A percentile compares a stretch with the other conserved stretches of the same genome.
These are phyloP conservation scores for Chesias legatella DNA, from an alignment of 2,888 invertebrate species.

Conservation along the genomic window DNA sequence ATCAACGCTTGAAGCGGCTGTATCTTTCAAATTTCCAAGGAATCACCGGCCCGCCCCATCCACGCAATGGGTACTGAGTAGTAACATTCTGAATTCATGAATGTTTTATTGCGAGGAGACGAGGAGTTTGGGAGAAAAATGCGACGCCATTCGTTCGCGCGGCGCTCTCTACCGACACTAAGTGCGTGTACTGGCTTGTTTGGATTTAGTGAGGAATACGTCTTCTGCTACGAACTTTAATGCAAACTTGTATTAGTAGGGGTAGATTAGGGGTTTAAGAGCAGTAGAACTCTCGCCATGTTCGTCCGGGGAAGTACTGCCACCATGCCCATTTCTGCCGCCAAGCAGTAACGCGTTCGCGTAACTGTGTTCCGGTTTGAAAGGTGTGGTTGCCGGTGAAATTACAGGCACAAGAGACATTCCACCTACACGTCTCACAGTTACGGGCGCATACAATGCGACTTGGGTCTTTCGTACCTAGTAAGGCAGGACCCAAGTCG, in stretches of 20 bases:
- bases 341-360: no score
- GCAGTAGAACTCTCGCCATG: no score
- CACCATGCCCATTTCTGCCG: no score
- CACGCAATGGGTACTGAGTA: conserved; percentile 54
- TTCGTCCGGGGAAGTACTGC: no score
- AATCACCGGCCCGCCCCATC: conserved; percentile 47
- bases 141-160: conserved; percentile 66
- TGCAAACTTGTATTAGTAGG: conserved; percentile 38
- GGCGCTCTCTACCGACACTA: conserved; percentile 67
- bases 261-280: no score
- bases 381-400: no score
- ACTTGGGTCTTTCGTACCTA: no score
- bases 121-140: conserved; percentile 70
- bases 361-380: no score
- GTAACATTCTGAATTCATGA: conserved; percentile 70
- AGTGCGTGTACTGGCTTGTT: conserved; percentile 70
- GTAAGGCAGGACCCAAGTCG: no score
- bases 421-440: no score
- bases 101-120: conserved; percentile 71
- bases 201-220: conserved; percentile 68
- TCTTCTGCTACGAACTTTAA: conserved; percentile 39
- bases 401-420: no score
- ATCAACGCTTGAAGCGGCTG: conserved; percentile 39
- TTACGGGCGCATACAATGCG: no score
- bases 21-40: conserved; percentile 46